Evolutionary conservation across 2,888 invertebrate genomes (phyloP).

Genomic region (Dasysyrphus albostriatus): DNA sequence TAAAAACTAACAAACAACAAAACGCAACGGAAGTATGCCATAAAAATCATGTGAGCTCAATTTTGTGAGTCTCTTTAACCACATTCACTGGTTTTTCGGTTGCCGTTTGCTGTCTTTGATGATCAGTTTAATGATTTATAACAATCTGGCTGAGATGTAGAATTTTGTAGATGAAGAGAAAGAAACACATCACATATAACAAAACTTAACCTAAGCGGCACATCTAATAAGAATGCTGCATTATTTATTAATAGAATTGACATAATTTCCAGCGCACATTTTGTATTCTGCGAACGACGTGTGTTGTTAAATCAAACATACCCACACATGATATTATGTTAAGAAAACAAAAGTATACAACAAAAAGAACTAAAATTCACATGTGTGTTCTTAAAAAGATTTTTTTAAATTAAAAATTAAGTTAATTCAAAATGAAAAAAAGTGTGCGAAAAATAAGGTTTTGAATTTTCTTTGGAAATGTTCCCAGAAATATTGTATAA

Average conservation of each 20-base stretch:
- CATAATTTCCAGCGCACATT: slow-evolving; percentile 73
- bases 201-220: neutral
- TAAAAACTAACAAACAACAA: slow-evolving; percentile 8
- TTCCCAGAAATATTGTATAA: neutral
- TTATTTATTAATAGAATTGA: slow-evolving; percentile 75
- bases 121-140: slow-evolving; percentile 56
- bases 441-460: neutral
- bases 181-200: neutral
- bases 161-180: slow-evolving; percentile 1
- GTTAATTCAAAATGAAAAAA: slow-evolving; percentile 12
- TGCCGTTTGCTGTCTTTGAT: slow-evolving; percentile 49
- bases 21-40: slow-evolving; percentile 64
- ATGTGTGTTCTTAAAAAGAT: slow-evolving; percentile 56
- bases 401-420: slow-evolving; percentile 2
- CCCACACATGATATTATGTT: slow-evolving; percentile 24
- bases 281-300: slow-evolving; percentile 47
- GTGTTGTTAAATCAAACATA: slow-evolving; percentile 46
- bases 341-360: slow-evolving; percentile 25
- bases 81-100: slow-evolving; percentile 48
- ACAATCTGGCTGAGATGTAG: slow-evolving; percentile 4
- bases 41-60: slow-evolving; percentile 44
- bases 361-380: slow-evolving; percentile 26
- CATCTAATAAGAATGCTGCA: slow-evolving; percentile 48
- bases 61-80: slow-evolving; percentile 37
- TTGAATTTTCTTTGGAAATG: slow-evolving; percentile 2